Evolutionary conservation across 2,113 vertebrate species (phyloP).

Genomic region (Poeciliopsis turrubarensis): DNA sequence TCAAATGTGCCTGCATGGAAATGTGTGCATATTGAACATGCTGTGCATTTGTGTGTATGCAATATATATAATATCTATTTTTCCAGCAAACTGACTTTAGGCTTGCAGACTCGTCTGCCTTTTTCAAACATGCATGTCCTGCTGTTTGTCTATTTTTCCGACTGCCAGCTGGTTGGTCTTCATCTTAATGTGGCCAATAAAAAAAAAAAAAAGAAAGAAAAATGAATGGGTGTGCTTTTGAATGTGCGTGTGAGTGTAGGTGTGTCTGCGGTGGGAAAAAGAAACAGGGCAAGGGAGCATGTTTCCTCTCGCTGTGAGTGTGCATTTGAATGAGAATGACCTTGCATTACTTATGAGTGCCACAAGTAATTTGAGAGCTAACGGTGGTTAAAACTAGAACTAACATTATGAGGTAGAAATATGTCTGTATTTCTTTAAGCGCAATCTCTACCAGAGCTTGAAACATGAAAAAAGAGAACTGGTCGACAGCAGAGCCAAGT

Average conservation of each 20-base stretch:
- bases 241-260: slow-evolving; percentile 29
- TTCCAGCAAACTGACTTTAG: slow-evolving; percentile 9
- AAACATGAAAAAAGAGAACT: slow-evolving; percentile 38
- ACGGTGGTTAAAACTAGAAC: slow-evolving; percentile 59
- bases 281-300: slow-evolving; percentile 54
- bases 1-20: slow-evolving; percentile 23
- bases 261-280: slow-evolving; percentile 71
- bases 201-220: slow-evolving; percentile 5
- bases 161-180: slow-evolving; percentile 37
- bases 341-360: slow-evolving; percentile 74
- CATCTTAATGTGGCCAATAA: slow-evolving; percentile 19
- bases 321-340: slow-evolving; percentile 80
- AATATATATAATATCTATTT: slow-evolving; percentile 25
- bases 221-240: slow-evolving; percentile 20
- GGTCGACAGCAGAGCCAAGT: slow-evolving; percentile 37
- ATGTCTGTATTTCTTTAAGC: slow-evolving; percentile 56
- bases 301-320: slow-evolving; percentile 72
- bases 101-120: slow-evolving; percentile 14
- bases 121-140: slow-evolving; percentile 17
- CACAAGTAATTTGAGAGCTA: slow-evolving; percentile 73
- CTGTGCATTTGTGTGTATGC: slow-evolving; percentile 29
- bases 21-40: slow-evolving; percentile 35
- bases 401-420: slow-evolving; percentile 59
- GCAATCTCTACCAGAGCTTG: slow-evolving; percentile 35
- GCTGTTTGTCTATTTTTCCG: slow-evolving; percentile 44